Base-by-base conservation (phyloP, 2,888 invertebrate genomes). In the Pristionchus entomophagus region DNA sequence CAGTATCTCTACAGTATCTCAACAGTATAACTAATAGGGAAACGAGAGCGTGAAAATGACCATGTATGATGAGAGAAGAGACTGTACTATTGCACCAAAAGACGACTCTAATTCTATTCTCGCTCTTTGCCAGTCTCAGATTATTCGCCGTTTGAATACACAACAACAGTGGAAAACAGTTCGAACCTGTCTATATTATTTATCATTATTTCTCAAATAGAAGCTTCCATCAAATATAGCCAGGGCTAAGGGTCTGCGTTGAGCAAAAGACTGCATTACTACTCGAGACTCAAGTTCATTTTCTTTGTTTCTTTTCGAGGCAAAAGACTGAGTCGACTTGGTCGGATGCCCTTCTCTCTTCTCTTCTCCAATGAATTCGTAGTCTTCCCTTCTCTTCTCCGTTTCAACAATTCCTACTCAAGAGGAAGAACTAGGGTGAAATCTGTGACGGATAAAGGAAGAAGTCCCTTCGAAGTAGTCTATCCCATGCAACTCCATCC, bases 341-440 rank as follows among this genome's bases (percentile, higher is more conserved):
- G 35, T 65, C 35, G 35, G 35, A 65, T 65, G 65, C 35, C 65
- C 73, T 45, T 73, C 26, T 73, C 45, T 41, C 41, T n/a, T 35
- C 69, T 73, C 38, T 41, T 45, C 41, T 73, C n/a, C 73, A 73
- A 73, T 73, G 69, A 73, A 73, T 73, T 73, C 73, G 73, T 73
- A 73, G 41, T 41, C 12, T 65, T 73, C 73, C 26, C 73, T 26
- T 73, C 69, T 73, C 73, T 45, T 45, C 41, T 73, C 73, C 38
- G 26, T 73, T 73, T 73, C 41, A 45, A 12, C 38, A 73, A 45
- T 73, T 19, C 38, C 38, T 26, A 73, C 38, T 73, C 41, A 26
- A 38, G 45, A 41, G 45, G 69, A 69, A 69, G 69, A 69, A 69
- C 38, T 73, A 73, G 41, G 73, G 73, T 45, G 73, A 73, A 73